Evolutionary conservation across 2,113 vertebrate species (phyloP), one percentile per base, ranked within the genome.

Genomic region (Muntiacus reevesi): DNA sequence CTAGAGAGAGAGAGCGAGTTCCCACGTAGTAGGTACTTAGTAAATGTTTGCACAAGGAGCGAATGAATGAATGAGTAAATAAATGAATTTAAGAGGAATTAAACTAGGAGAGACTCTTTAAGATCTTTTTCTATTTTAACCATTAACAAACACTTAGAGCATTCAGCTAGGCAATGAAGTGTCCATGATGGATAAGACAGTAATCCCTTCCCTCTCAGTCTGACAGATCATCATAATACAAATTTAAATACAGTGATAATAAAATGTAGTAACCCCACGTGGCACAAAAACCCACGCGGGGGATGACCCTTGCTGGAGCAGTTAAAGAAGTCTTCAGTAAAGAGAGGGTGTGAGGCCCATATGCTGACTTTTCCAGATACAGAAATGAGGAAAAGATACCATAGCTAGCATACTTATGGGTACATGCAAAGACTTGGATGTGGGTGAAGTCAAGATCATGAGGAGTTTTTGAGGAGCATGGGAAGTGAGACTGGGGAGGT

Each of bases 21-120:
- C 40, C 96, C 96, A 96, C 93, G 91, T 97, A 97, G 96, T 96
- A 97, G 96, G 94, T 74, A 83, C 60, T 95, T 91, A 89, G 81
- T 52, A 71, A 95, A 95, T 96, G 91, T 97, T 97, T 94, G 78
- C 7, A 7, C 57, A 93, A 43, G 86, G 57, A 97, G n/a, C 0
- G 33, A 96, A 95, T 62, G 59, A 84, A 71, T 79, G 74, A 94
- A 87, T 71, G 54, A 79, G 81, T 87, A 85, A 88, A 90, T 87
- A 82, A 89, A 67, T 90, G 94, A 88, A 96, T 90, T 91, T 71
- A 94, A 97, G 71, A 92, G 84, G 86, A 92, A 95, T 89, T 97
- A 97, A 94, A 43, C 28, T 43, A 91, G 57, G 86, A 93, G n/a
- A 92, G 91, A 79, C 40, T 89, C 40, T 93, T 87, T 67, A 95